Evolutionary conservation across 2,888 invertebrate species (phyloP).

Genomic region (Cactoblastis cactorum): DNA sequence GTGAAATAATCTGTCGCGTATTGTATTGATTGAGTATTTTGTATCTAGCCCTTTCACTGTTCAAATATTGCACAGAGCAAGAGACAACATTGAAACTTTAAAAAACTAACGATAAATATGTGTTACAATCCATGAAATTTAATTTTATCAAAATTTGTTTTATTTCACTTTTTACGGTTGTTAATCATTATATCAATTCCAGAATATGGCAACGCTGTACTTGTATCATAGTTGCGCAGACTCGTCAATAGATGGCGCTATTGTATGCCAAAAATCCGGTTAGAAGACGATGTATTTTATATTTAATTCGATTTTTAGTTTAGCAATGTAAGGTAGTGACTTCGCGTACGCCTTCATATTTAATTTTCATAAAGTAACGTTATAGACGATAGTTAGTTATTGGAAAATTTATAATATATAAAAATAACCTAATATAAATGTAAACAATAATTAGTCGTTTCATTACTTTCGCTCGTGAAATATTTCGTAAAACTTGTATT

Average conservation of each 20-base stretch:
- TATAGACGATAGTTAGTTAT: not conserved
- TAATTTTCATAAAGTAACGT: not conserved
- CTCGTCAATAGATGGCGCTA: conserved; percentile 9
- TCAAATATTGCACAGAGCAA: too few species aligned
- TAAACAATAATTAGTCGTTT: too few species aligned
- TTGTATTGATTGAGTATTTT: too few species aligned
- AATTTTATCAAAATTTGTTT: too few species aligned
- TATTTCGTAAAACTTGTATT: not conserved
- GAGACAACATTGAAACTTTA: too few species aligned
- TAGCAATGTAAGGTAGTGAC: not conserved
- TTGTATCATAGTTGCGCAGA: not conserved
- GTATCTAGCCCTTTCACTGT: too few species aligned
- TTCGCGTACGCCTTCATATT: not conserved
- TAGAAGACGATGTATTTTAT: conserved; percentile 19
- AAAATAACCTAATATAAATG: conserved; percentile 5
- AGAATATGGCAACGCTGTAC: not conserved
- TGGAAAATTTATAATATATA: conserved; percentile 11
- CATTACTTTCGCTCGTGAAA: not conserved
- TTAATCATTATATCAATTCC: too few species aligned
- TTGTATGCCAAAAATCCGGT: conserved; percentile 22
- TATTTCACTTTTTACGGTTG: too few species aligned
- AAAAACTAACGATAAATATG: too few species aligned
- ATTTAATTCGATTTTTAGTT: not conserved
- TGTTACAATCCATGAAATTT: too few species aligned
- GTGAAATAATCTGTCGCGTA: too few species aligned